These are phyloP conservation scores for Leucosticte australis DNA, from an alignment of 2,113 vertebrate species.

Conservation along the genomic window DNA sequence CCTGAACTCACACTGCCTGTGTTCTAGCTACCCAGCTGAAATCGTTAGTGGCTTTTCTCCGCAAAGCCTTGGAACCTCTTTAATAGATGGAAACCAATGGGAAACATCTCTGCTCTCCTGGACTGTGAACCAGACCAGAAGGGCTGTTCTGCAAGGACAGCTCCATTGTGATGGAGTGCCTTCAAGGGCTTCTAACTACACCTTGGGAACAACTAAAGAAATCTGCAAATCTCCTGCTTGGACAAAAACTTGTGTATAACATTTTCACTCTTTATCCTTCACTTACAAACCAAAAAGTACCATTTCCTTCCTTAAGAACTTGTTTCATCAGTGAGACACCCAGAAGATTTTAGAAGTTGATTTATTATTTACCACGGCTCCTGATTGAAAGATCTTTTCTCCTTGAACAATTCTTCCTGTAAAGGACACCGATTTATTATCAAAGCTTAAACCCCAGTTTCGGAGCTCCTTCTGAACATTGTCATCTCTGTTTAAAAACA, in stretches of 20 bases:
- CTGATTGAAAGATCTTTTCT: slow-evolving; percentile 86
- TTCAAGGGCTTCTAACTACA: neutral
- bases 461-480: slow-evolving; percentile 83
- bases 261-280: neutral
- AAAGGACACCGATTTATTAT: slow-evolving; percentile 81
- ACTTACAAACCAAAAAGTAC: neutral
- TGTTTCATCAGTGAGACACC: neutral
- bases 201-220: neutral
- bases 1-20: neutral
- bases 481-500: slow-evolving; percentile 74
- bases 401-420: slow-evolving; percentile 83
- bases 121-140: neutral
- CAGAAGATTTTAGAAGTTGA: neutral
- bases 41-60: neutral
- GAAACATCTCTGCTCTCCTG: neutral
- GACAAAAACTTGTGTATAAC: neutral
- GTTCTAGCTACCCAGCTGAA: neutral
- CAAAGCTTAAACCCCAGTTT: slow-evolving; percentile 91
- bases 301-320: neutral
- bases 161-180: accelerated
- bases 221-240: neutral
- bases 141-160: neutral
- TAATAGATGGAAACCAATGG: neutral
- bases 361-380: slow-evolving; percentile 74
- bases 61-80: neutral